Evolutionary conservation across 2,888 invertebrate genomes (phyloP), one percentile per base, ranked within the genome.

Genomic region (Ornithoptera priamus): DNA sequence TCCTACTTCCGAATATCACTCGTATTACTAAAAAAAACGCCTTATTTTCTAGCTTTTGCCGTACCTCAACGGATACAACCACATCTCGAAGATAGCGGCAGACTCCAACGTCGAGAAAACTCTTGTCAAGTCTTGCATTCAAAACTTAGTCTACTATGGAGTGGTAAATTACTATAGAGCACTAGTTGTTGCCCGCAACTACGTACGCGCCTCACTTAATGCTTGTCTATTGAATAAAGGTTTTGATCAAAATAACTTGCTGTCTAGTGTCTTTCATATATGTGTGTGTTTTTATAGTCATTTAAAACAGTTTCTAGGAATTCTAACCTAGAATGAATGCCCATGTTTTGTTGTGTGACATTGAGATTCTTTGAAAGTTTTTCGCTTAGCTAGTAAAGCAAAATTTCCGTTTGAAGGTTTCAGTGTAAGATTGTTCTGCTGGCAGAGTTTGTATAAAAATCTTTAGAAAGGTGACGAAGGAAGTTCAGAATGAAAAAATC

Each of bases 21-120:
- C n/a, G 12, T 20, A 20, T 22, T 57, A 57, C 57, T 20, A 20
- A 20, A 57, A 57, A 57, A 58, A 18, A n/a, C 39, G 59, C 62
- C 57, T 61, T 58, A 62, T 39, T 30, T 85, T 88, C 74, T 92
- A 95, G 95, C 94, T 96, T 50, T 87, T 97, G 39, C 97, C 97
- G 0, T 96, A 96, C 80, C 97, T 99, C 65, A 97, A 99, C 86
- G 98, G 99, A 0, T 97, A 97, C 80, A 97, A 98, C 87, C 98
- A 99, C 85, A 95, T 99, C 6, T 95, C 97, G 0, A 96, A 97
- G 79, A 98, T 99, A 73, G 97, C 98, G 0, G 94, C 95, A 0
- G 96, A 97, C 80, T 96, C 98, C 0, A 97, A 98, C 80, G 98
- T 99, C 0, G 98, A 99, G 84, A 97, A 97, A 75, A 97, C 97